Evolutionary conservation across 2,113 vertebrate genomes (phyloP), one percentile per base, ranked within the genome.

Genomic region (Chionodraco myersi): DNA sequence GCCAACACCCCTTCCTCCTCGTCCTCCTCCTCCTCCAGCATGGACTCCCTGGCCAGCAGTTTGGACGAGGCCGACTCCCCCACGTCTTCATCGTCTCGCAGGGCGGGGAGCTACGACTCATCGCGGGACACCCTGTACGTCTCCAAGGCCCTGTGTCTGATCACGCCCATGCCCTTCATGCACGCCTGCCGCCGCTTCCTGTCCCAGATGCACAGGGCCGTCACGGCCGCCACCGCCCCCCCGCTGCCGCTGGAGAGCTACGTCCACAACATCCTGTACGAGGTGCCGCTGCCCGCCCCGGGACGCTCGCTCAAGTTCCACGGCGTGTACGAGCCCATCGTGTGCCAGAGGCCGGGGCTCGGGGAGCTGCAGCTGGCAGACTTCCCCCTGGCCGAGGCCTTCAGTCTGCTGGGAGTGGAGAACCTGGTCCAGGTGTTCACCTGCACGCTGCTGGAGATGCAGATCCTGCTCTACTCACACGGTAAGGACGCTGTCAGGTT

Each of bases 381-480:
- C 85, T 98, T 97, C 77, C 96, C 97, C 0, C 94, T 98, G 12
- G 92, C 95, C 1, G 95, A 97, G 79, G 93, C 94, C 58, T 96
- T 97, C 0, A 94, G 93, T 82, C 93, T 97, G 56, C 91, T 98
- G 85, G 97, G 97, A 7, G 82, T 97, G 57, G 97, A 98, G 84
- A 97, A 97, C 90, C 93, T 98, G 74, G 95, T 98, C 51, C 97
- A 98, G 88, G 95, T 98, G 51, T 98, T 98, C 82, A 98, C 97
- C 23, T 98, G 97, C 1, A 96, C 96, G 26, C 94, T 98, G 48
- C 92, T 98, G 77, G 97, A 98, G 92, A 98, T 98, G 97, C 97
- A 98, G 94, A 96, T 97, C 84, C 96, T 98, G 15, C 95, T 98
- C 16, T 98, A 97, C 89, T 98, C 97, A 0, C 96, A 97, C 93